A percentile compares a stretch with the other conserved stretches of the same genome.
Evolutionary conservation across 64 coral and sea anemone genomes (phyloP).

Genomic region (Actinia tenebrosa): DNA sequence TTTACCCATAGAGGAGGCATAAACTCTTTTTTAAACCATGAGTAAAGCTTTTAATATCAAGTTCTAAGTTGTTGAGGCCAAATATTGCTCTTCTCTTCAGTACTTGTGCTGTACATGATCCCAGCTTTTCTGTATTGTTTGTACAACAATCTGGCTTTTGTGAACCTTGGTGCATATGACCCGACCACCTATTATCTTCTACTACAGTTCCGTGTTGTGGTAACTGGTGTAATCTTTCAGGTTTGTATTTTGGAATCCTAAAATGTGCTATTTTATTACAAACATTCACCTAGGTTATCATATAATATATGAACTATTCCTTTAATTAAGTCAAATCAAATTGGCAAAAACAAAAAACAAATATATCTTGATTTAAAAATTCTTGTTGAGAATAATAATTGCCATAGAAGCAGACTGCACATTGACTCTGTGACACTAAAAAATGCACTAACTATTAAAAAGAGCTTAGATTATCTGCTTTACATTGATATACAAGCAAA

Average conservation of each 20-base stretch:
- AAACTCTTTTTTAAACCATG: too few species aligned
- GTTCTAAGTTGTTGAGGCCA: too few species aligned
- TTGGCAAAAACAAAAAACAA: not conserved
- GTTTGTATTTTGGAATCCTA: slow-evolving; percentile 22
- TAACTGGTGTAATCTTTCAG: slow-evolving; percentile 96
- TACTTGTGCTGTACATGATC: slow-evolving; percentile 80
- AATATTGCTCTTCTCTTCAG: slow-evolving; percentile 33
- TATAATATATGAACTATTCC: not conserved
- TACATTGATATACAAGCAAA: too few species aligned
- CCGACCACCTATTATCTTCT: slow-evolving; percentile 91
- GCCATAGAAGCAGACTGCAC: not conserved
- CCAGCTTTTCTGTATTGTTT: slow-evolving; percentile 93
- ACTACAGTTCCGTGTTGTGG: slow-evolving; percentile 93
- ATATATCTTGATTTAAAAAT: not conserved
- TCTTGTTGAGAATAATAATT: not conserved
- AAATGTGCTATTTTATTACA: not conserved
- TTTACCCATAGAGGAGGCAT: too few species aligned
- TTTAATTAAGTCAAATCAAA: not conserved
- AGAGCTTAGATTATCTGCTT: too few species aligned
- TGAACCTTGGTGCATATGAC: slow-evolving; percentile 87
- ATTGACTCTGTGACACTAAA: too few species aligned
- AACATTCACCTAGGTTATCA: not conserved
- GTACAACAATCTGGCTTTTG: slow-evolving; percentile 98
- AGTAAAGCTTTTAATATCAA: too few species aligned
- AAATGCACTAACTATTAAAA: too few species aligned